These are phyloP conservation scores for Gouania willdenowi DNA, from an alignment of 2,797 vertebrate species.

Conservation along the genomic window DNA sequence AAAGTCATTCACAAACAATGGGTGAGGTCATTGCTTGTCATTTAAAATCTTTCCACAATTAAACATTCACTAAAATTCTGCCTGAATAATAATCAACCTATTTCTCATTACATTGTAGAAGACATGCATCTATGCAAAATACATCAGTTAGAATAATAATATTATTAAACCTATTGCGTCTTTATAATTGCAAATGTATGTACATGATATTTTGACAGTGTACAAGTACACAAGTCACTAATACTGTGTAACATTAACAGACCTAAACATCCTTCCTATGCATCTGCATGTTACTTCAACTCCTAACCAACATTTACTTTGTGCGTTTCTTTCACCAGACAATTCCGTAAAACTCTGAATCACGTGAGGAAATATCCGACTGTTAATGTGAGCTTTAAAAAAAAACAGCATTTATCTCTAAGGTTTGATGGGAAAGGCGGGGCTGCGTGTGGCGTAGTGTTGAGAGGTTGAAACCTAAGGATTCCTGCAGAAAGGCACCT, in stretches of 20 bases:
- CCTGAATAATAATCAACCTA: slow-evolving; percentile 44
- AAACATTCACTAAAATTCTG: slow-evolving; percentile 51
- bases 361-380: background rate
- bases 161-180: slow-evolving; percentile 71
- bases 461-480: slow-evolving; percentile 29
- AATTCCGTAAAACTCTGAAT: slow-evolving; percentile 1
- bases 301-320: too few species aligned
- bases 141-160: slow-evolving; percentile 60
- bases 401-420: slow-evolving; percentile 2
- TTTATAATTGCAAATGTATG: slow-evolving; percentile 56
- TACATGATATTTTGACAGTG: slow-evolving; percentile 62
- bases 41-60: slow-evolving; percentile 44
- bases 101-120: slow-evolving; percentile 48
- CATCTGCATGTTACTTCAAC: slow-evolving; percentile 7
- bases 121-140: slow-evolving; percentile 79
- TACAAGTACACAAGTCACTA: slow-evolving; percentile 36
- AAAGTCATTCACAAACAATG: slow-evolving; percentile 28
- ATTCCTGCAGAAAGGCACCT: slow-evolving; percentile 66
- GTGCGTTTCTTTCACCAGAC: background rate
- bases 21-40: slow-evolving; percentile 9
- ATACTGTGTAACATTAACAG: slow-evolving; percentile 29
- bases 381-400: background rate
- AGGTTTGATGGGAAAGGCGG: slow-evolving; percentile 22
- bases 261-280: slow-evolving; percentile 12
- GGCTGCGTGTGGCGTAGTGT: background rate